phyloP scores from a whole-genome alignment of 2,113 vertebrate species.

The Alectura lathami region DNA sequence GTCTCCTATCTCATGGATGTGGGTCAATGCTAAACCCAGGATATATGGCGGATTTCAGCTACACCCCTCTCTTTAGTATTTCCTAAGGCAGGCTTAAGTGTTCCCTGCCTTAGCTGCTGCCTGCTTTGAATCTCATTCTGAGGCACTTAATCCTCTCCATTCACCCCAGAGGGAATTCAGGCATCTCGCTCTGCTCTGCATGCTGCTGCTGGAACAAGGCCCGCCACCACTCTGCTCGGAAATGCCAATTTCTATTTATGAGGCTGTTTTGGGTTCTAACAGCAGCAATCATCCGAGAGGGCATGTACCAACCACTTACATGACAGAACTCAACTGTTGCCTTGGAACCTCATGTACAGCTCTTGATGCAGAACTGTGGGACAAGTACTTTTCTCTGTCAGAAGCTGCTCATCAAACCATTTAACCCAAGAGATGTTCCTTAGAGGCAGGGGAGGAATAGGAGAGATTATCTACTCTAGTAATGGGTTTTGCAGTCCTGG shows the following conservation, averaged over 20 bases:
- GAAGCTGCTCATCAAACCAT: background rate
- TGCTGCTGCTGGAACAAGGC: conserved; percentile 16
- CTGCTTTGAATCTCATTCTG: conserved; percentile 42
- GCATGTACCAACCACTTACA: background rate
- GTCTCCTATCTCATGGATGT: background rate
- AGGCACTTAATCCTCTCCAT: conserved; percentile 42
- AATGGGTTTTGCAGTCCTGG: background rate
- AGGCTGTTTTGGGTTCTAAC: background rate
- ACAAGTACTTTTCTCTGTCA: background rate
- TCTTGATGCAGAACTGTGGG: background rate
- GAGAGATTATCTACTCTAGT: background rate
- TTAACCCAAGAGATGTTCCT: background rate
- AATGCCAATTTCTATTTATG: background rate
- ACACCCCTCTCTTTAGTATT: conserved; percentile 9
- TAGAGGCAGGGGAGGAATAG: background rate
- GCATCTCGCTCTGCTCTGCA: background rate
- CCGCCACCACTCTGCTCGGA: accelerated
- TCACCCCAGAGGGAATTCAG: conserved; percentile 10
- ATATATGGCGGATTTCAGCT: conserved; percentile 19
- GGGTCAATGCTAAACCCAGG: conserved; percentile 35
- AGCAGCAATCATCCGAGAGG: background rate
- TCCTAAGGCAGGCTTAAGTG: conserved; percentile 58
- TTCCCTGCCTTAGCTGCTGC: background rate
- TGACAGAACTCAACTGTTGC: background rate
- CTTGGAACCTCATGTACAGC: background rate